Evolutionary conservation across 2,888 invertebrate genomes (phyloP).

Genomic region (Mylabris sibirica): DNA sequence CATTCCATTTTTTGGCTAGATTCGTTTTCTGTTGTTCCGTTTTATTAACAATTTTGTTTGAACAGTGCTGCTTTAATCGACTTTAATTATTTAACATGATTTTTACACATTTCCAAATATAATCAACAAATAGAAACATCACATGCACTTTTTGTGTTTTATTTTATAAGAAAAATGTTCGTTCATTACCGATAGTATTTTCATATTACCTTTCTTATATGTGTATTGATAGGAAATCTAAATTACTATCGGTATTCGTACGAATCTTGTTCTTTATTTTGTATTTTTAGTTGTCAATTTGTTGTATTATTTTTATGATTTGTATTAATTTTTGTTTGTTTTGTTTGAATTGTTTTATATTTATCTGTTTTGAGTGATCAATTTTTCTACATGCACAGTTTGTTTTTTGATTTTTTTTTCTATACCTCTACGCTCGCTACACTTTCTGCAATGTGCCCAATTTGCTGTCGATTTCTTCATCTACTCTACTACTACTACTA

Average conservation of each 20-base stretch:
- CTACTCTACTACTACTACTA: conserved; percentile 17
- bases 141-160: background rate
- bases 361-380: conserved; percentile 48
- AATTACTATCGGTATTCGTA: background rate
- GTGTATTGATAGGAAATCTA: background rate
- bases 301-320: conserved; percentile 33
- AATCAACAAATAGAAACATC: background rate
- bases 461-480: conserved; percentile 55
- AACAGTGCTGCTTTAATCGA: background rate
- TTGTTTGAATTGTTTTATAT: conserved; percentile 40
- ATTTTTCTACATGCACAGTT: conserved; percentile 63
- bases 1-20: background rate
- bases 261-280: conserved; percentile 28
- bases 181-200: background rate
- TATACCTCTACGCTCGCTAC: conserved; percentile 62
- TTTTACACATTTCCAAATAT: background rate
- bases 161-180: background rate
- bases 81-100: background rate
- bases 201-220: background rate
- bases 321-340: conserved; percentile 35
- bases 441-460: conserved; percentile 59
- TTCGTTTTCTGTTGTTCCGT: background rate
- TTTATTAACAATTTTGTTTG: background rate
- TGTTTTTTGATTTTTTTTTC: conserved; percentile 62
- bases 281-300: conserved; percentile 26